These are phyloP conservation scores for Glossosoma conforme DNA, from an alignment of 1,140 invertebrate species.

Conservation along the genomic window DNA sequence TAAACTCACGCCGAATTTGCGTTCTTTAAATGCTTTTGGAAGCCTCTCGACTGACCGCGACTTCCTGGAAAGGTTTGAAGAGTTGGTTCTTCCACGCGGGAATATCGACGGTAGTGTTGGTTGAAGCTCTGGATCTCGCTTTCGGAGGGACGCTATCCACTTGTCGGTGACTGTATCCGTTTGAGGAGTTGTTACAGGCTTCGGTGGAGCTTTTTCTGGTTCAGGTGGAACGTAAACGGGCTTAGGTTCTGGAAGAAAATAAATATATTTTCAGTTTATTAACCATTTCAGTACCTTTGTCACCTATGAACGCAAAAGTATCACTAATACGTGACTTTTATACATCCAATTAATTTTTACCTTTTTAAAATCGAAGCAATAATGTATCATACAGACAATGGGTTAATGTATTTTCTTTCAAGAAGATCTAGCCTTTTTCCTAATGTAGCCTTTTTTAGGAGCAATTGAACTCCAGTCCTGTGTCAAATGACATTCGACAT, in stretches of 20 bases:
- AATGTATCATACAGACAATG: too few species aligned
- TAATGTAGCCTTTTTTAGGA: too few species aligned
- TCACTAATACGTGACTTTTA: too few species aligned
- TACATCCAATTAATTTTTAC: too few species aligned
- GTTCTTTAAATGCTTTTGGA: conserved; percentile 35
- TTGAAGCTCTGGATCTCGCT: conserved; percentile 60
- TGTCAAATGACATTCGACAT: too few species aligned
- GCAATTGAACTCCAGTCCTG: too few species aligned
- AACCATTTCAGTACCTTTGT: too few species aligned
- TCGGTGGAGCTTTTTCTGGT: conserved; percentile 9
- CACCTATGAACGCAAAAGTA: too few species aligned
- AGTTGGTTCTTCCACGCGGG: conserved; percentile 39
- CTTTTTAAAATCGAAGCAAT: too few species aligned
- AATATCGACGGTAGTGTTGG: conserved; percentile 59
- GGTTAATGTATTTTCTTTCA: too few species aligned
- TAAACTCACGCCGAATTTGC: conserved; percentile 33
- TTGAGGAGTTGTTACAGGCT: conserved; percentile 36
- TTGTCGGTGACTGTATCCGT: conserved; percentile 48
- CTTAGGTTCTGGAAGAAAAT: conserved; percentile 19
- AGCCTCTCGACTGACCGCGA: conserved; percentile 53
- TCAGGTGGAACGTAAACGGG: conserved; percentile 15
- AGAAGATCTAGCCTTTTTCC: too few species aligned
- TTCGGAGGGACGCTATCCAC: conserved; percentile 57
- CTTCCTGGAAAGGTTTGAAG: conserved; percentile 44
- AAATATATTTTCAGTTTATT: too few species aligned